phyloP scores from a whole-genome alignment of 30 jellyfish, hydroid and myxozoan genomes.

The Aurelia sp. region DNA sequence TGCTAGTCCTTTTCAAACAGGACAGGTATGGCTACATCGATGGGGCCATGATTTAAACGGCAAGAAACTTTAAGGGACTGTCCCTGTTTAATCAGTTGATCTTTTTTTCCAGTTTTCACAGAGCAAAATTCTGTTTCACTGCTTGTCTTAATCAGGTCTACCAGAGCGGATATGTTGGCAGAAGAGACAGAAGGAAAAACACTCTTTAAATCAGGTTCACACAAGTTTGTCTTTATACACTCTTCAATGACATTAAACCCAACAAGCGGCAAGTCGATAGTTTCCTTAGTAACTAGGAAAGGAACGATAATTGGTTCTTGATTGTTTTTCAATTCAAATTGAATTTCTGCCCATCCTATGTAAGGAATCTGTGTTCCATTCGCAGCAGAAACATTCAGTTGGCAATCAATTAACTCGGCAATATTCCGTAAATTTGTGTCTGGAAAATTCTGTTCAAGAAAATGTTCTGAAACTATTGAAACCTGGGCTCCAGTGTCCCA shows the following conservation, averaged over 20 bases:
- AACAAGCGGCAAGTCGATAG: constrained; percentile 13
- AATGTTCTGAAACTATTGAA: constrained; percentile 27
- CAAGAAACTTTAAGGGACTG: constrained; percentile 15
- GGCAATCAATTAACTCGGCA: constrained; percentile 14
- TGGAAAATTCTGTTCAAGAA: constrained; percentile 42
- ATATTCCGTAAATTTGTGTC: constrained; percentile 13
- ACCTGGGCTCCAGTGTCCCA: constrained; percentile 78
- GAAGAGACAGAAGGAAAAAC: constrained; percentile 5
- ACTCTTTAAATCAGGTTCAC: background rate
- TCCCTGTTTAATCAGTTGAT: constrained; percentile 5
- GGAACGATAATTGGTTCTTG: constrained; percentile 5
- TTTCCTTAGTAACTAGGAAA: constrained; percentile 10
- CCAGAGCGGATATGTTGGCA: background rate
- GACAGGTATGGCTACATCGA: constrained; percentile 14
- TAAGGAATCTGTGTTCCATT: constrained; percentile 9
- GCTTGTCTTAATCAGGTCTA: background rate
- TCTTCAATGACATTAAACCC: constrained; percentile 18
- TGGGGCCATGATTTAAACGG: constrained; percentile 18
- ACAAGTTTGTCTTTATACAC: background rate
- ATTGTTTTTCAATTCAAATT: constrained; percentile 3
- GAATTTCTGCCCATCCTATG: constrained; percentile 16
- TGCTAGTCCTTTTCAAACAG: constrained; percentile 11
- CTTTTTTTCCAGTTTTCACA: background rate
- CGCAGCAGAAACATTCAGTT: constrained; percentile 27
- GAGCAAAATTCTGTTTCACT: constrained; percentile 14